Base-by-base conservation (phyloP, 2,888 invertebrate species). In the Andrena trimmerana region DNA sequence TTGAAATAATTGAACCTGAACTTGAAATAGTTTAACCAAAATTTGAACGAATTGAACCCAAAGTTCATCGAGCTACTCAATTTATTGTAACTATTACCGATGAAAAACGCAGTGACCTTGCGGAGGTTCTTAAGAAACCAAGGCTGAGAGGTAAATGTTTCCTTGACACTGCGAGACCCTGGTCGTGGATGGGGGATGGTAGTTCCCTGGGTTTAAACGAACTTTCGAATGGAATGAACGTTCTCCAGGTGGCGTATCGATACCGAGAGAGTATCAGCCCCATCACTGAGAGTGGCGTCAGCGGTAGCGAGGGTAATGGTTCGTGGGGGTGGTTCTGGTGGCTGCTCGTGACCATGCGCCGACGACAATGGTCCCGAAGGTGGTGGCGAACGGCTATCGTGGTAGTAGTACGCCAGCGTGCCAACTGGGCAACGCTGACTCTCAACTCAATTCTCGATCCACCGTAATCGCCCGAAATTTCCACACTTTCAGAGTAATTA, bases 271-370 rank as follows among this genome's bases (percentile, higher is more conserved):
- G 36, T 54, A 10, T 63, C 62, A 27, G 54, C 24, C 29, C 54
- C 70, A 57, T 76, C 62, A 29, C 62, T 42, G 16, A 27, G 16
- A 29, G 20, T 52, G 36, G 27, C 29, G 24, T 52, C 10, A 16
- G 60, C 24, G 54, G 62, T 52, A 29, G 57, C 27, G 59, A 24
- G 8, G 24, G 33, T 4, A n/a, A 66, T 59, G 60, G 10, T n/a
- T 59, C 13, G 29, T 20, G 60, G 59, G 67, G 54, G 65, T 75
- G 62, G 68, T 60, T 33, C n/a, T 68, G 68, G 70, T 68, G 54
- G 59, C 54, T 52, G 42, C 67, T 66, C 24, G 67, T 31, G 66
- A 62, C 72, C 67, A 52, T 72, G 52, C 62, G 68, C 62, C 75
- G 68, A 68, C n/a, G 42, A 27, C 31, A 59, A 59, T 73, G 73